Percentiles rank a stretch among this genome's conserved stretches.
These are phyloP conservation scores for Cladorhizidae sp. DNA, from an alignment of 37 sponge, comb jelly and placozoan species.

Conservation along the genomic window DNA sequence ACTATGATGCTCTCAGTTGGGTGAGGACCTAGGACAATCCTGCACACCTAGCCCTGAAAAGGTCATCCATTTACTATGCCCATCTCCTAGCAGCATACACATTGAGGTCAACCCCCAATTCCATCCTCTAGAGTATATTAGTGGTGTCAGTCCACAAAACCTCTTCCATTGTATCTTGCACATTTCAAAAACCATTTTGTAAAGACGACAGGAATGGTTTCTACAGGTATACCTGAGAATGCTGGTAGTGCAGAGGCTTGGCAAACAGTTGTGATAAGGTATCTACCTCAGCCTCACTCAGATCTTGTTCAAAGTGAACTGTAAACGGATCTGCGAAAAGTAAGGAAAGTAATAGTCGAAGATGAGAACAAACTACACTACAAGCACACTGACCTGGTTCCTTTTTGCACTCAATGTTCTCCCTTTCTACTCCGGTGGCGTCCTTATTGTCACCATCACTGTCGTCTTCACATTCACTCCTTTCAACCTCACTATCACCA, in stretches of 20 bases:
- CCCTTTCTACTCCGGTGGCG: neutral
- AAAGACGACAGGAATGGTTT: too few relatives aligned
- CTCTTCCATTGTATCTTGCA: too few relatives aligned
- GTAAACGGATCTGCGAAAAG: constrained; percentile 59
- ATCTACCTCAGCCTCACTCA: constrained; percentile 38
- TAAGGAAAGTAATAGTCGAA: neutral
- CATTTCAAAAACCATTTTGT: too few relatives aligned
- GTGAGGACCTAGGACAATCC: too few relatives aligned
- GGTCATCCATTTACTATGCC: too few relatives aligned
- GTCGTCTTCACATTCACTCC: neutral
- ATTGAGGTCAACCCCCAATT: too few relatives aligned
- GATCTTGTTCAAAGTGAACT: constrained; percentile 50
- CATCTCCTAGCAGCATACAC: too few relatives aligned
- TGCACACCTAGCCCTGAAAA: too few relatives aligned
- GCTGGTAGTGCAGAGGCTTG: constrained; percentile 23
- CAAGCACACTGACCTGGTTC: neutral
- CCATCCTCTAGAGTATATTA: too few relatives aligned
- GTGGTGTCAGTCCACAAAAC: too few relatives aligned
- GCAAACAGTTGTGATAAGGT: constrained; percentile 2
- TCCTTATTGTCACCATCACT: neutral
- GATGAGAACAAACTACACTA: neutral
- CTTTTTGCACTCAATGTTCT: neutral
- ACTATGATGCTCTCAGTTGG: too few relatives aligned
- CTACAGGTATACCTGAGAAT: constrained; percentile 3
- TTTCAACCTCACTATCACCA: neutral